Percentiles rank a stretch among this genome's conserved stretches.
phyloP scores from a whole-genome alignment of 2,113 vertebrate genomes.

The Polyodon spathula region DNA sequence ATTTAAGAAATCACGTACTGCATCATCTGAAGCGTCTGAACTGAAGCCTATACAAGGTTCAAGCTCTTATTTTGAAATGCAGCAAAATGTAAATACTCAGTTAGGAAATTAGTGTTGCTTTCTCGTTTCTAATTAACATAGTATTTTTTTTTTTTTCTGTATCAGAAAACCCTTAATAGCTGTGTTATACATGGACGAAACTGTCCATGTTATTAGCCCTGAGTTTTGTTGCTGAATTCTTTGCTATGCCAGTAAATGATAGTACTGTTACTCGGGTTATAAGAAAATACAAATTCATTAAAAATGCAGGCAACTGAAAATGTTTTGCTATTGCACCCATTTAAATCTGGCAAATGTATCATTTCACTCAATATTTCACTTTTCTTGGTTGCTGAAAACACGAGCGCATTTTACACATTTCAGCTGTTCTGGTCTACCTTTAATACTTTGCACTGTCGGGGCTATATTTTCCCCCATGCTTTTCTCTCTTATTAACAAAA shows the following conservation, averaged over 20 bases:
- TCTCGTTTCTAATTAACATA: conserved; percentile 41
- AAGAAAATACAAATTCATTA: neutral
- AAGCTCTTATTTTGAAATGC: conserved; percentile 40
- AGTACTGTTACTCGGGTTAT: conserved; percentile 20
- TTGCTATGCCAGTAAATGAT: conserved; percentile 25
- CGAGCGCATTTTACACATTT: too few relatives aligned
- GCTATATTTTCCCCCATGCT: too few relatives aligned
- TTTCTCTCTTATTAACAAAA: too few relatives aligned
- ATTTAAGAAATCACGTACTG: too few relatives aligned
- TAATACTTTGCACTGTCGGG: neutral
- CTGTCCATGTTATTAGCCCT: conserved; percentile 42
- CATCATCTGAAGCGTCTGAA: too few relatives aligned
- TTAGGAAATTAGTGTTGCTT: conserved; percentile 21
- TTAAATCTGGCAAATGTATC: neutral
- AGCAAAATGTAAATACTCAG: conserved; percentile 31
- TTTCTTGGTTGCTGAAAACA: too few relatives aligned
- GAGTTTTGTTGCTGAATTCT: conserved; percentile 33
- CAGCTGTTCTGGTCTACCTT: neutral
- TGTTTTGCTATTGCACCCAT: conserved; percentile 8
- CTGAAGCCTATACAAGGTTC: too few relatives aligned
- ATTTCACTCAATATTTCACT: neutral
- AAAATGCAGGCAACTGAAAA: conserved; percentile 7
- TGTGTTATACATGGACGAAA: conserved; percentile 55
- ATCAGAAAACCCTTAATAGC: conserved; percentile 60
- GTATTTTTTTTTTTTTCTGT: conserved; percentile 66